Evolutionary conservation across 2,888 invertebrate genomes (phyloP), one percentile per base, ranked within the genome.

Genomic region (Bombylius discolor): DNA sequence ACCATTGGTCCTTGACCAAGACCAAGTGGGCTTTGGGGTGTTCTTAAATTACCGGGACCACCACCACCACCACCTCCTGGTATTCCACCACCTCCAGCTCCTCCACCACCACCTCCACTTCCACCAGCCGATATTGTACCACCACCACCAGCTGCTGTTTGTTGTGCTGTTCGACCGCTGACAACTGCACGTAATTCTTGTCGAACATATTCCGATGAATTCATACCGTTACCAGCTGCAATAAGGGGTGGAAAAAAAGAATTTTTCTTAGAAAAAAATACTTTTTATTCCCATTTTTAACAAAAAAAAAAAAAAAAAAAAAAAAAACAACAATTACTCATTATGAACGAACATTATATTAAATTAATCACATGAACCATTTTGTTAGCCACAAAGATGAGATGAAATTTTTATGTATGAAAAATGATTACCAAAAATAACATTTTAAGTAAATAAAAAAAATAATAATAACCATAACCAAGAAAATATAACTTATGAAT

Each of bases 181-280:
- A 94, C 92, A 61, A 89, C 85, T 51, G 91, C 90, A 64, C 93
- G 81, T 67, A 95, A 77, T 76, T 93, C 92, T 76, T 94, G 91
- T 68, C 92, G 83, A 64, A 94, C 93, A 76, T 87, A 93, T 76
- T 93, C 93, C 52, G 91, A 89, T 58, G 84, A 81, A 71, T 80
- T 82, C 67, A 79, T 80, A 67, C 77, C 79, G 66, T 74, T 79
- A 52, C 55, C 55, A 51, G 55, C 55, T 55, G 47, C 23, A 23
- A 23, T 23, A 23, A 23, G 23, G 23, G 23, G 23, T 23, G 23
- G 23, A 23, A 23, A 23, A 23, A 23, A 23, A 23, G 23, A 23
- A 23, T 23, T 23, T 23, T 23, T 23, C 23, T 23, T 23, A 23
- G 23, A 23, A 23, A 23, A 23, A 23, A 23, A 23, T 23, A 23